phyloP scores from a whole-genome alignment of 2,888 invertebrate genomes.

The Metellina segmentata region DNA sequence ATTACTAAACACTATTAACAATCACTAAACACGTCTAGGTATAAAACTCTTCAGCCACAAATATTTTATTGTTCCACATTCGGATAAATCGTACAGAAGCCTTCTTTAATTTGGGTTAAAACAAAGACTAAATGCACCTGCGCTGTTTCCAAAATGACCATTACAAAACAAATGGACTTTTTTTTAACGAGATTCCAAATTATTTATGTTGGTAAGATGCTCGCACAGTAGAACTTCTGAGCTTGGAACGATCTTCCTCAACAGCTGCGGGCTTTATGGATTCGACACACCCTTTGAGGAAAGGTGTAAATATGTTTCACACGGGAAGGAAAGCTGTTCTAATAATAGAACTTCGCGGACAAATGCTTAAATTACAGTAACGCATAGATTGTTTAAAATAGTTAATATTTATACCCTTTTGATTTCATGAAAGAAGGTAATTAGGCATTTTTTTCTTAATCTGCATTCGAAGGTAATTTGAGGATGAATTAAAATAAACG shows the following conservation, averaged over 20 bases:
- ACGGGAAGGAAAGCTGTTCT: constrained; percentile 19
- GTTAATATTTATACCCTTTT: not conserved
- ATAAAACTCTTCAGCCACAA: too few relatives aligned
- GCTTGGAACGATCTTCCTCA: not conserved
- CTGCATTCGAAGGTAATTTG: not conserved
- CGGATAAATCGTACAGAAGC: too few relatives aligned
- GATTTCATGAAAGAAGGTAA: not conserved
- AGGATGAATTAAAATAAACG: not conserved
- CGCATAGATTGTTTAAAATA: not conserved
- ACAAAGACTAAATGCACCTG: too few relatives aligned
- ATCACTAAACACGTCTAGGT: too few relatives aligned
- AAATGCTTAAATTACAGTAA: not conserved
- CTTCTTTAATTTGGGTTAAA: too few relatives aligned
- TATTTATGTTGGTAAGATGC: too few relatives aligned
- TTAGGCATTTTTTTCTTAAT: not conserved
- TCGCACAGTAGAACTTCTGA: too few relatives aligned
- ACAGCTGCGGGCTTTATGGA: constrained; percentile 4
- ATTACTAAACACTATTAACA: too few relatives aligned
- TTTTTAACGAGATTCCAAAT: too few relatives aligned
- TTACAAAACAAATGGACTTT: too few relatives aligned
- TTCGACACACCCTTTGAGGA: constrained; percentile 42
- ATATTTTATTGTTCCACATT: too few relatives aligned
- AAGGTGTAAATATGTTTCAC: constrained; percentile 16
- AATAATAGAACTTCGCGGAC: constrained; percentile 44
- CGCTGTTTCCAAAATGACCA: too few relatives aligned